A percentile compares a stretch with the other conserved stretches of the same genome.
Conservation (phyloP, 2,797 vertebrate species). For the Vipera ursinii region DNA sequence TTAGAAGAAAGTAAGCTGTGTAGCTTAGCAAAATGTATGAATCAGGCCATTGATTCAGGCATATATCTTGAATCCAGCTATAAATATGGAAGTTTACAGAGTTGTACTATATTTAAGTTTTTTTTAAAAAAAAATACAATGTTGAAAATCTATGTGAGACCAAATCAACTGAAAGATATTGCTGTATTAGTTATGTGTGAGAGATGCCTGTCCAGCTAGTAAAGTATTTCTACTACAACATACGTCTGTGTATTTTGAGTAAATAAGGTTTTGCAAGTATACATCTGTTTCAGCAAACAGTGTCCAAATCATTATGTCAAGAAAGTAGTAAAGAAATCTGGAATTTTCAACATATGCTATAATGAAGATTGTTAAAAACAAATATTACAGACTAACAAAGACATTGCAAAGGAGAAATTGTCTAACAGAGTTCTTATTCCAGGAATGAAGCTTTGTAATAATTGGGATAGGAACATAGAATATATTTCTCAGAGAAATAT, state of each 20-base stretch:
- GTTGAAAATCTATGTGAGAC: neutral
- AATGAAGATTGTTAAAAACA: neutral
- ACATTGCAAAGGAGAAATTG: neutral
- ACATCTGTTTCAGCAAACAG: neutral
- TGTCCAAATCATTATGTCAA: neutral
- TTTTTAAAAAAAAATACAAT: neutral
- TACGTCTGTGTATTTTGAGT: neutral
- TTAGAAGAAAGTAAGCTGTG: neutral
- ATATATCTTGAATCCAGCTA: neutral
- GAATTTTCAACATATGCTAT: neutral
- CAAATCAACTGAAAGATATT: neutral
- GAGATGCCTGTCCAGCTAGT: neutral
- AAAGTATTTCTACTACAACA: neutral
- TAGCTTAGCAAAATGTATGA: neutral
- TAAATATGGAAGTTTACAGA: neutral
- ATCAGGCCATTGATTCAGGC: neutral
- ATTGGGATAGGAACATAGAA: neutral
- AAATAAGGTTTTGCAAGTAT: neutral
- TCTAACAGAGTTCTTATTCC: neutral
- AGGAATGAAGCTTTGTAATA: neutral
- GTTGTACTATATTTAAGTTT: neutral
- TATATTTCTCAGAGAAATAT: neutral
- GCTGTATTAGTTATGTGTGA: neutral
- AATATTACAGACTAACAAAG: neutral
- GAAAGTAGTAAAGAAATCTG: neutral